phyloP scores from a whole-genome alignment of 2,113 vertebrate genomes.

The Alouatta palliata region DNA sequence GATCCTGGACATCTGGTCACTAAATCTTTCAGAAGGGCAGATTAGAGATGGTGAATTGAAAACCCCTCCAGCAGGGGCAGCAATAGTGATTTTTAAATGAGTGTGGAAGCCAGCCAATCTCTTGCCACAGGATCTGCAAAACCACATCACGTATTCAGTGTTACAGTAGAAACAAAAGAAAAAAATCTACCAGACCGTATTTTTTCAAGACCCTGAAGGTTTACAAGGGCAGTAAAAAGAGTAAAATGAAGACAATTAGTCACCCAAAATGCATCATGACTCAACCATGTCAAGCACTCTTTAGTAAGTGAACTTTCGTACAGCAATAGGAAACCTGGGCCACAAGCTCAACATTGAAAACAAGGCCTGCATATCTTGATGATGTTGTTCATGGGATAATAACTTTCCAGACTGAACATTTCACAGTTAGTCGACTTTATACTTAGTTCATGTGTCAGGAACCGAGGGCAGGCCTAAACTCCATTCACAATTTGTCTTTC shows the following conservation, averaged over 20 bases:
- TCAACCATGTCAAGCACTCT: constrained; percentile 4
- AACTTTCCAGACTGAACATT: neutral
- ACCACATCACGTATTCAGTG: neutral
- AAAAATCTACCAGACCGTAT: neutral
- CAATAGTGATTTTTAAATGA: constrained; percentile 67
- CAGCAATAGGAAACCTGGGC: neutral
- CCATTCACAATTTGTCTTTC: neutral
- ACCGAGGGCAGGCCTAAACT: neutral
- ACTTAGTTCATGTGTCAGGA: neutral
- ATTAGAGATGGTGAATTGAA: constrained; percentile 63
- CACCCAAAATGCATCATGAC: neutral
- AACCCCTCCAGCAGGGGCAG: constrained; percentile 54
- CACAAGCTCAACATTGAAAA: neutral
- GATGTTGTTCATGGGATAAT: neutral
- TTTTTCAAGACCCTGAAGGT: neutral
- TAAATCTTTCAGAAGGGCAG: constrained; percentile 76
- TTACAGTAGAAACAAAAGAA: constrained; percentile 40
- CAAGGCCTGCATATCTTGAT: neutral
- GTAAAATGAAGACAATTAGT: neutral
- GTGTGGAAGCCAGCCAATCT: constrained; percentile 65
- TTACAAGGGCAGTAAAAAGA: neutral
- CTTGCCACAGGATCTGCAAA: constrained; percentile 55
- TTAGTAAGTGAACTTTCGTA: neutral
- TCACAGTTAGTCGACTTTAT: neutral
- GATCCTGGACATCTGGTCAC: constrained; percentile 75